Conservation (phyloP, 2,888 invertebrate genomes). For the Drosophila suboccidentalis region DNA sequence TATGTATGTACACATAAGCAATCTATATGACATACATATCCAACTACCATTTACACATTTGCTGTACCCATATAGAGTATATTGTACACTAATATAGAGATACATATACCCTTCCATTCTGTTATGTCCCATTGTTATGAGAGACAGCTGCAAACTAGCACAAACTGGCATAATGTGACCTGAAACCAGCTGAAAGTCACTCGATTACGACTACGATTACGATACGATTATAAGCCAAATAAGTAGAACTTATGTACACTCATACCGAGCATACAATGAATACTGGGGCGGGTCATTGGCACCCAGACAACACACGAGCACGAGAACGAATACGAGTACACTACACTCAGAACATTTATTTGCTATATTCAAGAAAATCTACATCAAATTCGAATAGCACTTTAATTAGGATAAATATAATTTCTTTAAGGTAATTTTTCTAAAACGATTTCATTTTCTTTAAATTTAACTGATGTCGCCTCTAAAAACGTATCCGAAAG, state of each 20-base stretch:
- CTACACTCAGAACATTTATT: background rate
- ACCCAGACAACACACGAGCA: background rate
- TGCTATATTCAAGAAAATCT: background rate
- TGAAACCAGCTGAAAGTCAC: conserved; percentile 13
- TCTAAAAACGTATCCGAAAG: no score
- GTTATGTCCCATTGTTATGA: conserved; percentile 15
- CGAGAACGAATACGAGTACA: background rate
- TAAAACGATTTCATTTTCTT: no score
- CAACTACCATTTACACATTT: conserved; percentile 50
- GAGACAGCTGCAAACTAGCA: conserved; percentile 33
- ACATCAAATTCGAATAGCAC: background rate
- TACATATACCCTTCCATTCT: conserved; percentile 24
- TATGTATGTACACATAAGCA: conserved; percentile 32
- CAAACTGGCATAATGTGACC: conserved; percentile 59
- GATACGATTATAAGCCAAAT: conserved; percentile 28
- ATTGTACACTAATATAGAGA: conserved; percentile 11
- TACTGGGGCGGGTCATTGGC: conserved; percentile 5
- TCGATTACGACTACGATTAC: conserved; percentile 4
- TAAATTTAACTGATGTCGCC: no score
- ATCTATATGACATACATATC: conserved; percentile 16
- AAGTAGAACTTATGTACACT: conserved; percentile 20
- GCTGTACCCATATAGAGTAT: conserved; percentile 18
- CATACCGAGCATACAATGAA: background rate
- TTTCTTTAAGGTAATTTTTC: no score
- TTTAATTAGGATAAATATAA: no score